A percentile compares a stretch with the other conserved stretches of the same genome.
phyloP scores from a whole-genome alignment of 2,888 invertebrate genomes.

The Protonemura montana region DNA sequence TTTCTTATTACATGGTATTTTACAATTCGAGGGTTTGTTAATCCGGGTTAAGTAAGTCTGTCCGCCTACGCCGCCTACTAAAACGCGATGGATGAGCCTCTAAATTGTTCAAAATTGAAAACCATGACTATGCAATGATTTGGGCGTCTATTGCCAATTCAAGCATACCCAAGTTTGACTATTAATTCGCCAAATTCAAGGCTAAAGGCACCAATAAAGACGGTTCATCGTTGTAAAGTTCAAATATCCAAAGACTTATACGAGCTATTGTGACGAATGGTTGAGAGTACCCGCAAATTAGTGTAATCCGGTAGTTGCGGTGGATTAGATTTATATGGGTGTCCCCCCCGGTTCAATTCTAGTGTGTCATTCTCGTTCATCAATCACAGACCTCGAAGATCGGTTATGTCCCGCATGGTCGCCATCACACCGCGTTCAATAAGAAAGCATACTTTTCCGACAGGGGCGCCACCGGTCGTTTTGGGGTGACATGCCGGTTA shows the following conservation, averaged over 20 bases:
- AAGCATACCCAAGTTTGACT: background rate
- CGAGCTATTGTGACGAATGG: no score
- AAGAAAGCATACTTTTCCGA: no score
- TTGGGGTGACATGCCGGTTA: no score
- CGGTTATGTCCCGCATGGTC: no score
- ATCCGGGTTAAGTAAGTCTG: background rate
- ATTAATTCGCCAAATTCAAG: background rate
- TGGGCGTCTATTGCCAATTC: background rate
- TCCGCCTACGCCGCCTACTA: background rate
- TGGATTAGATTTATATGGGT: no score
- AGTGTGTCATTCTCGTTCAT: no score
- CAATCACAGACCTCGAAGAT: no score
- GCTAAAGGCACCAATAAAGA: background rate
- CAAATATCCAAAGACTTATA: background rate
- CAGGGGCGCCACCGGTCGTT: no score
- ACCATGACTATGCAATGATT: background rate
- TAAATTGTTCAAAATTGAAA: background rate
- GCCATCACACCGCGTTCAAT: no score
- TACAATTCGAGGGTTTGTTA: background rate
- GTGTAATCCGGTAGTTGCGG: no score
- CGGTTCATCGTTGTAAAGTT: background rate
- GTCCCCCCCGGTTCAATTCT: no score
- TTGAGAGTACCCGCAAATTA: no score
- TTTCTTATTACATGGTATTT: background rate
- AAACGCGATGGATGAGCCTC: background rate